Conservation (phyloP, 2,113 vertebrate genomes). For the Sinosuthora webbiana region DNA sequence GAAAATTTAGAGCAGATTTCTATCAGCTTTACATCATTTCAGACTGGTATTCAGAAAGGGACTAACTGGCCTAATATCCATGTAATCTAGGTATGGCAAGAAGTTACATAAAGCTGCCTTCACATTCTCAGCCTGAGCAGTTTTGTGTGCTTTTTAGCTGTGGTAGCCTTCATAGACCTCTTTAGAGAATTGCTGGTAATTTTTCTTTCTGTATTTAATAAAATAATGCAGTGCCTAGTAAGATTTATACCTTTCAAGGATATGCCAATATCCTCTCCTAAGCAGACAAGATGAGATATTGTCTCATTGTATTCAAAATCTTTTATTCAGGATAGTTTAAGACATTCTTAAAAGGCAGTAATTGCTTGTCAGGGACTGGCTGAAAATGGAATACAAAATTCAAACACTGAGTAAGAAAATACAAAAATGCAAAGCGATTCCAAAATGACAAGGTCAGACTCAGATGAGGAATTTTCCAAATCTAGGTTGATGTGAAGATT, state of each 20-base stretch:
- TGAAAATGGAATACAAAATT: neutral
- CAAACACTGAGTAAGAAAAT: neutral
- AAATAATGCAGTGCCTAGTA: neutral
- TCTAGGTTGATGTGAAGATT: neutral
- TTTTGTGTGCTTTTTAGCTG: neutral
- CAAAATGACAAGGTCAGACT: neutral
- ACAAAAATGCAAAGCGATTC: neutral
- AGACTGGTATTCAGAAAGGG: neutral
- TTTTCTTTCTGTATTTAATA: neutral
- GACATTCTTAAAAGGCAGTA: neutral
- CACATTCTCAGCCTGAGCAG: neutral
- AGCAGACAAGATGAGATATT: neutral
- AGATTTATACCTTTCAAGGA: neutral
- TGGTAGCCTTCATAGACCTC: neutral
- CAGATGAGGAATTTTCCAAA: neutral
- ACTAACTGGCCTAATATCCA: neutral
- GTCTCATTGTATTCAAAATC: neutral
- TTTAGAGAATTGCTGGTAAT: neutral
- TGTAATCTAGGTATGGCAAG: neutral
- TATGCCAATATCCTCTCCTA: neutral
- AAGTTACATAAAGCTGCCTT: neutral
- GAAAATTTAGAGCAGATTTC: neutral
- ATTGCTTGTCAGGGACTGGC: neutral
- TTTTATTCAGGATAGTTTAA: neutral
- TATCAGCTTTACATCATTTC: neutral